Percentiles rank a stretch among this genome's conserved stretches.
These are phyloP conservation scores for Fringilla coelebs DNA, from an alignment of 2,797 vertebrate genomes.

Conservation along the genomic window DNA sequence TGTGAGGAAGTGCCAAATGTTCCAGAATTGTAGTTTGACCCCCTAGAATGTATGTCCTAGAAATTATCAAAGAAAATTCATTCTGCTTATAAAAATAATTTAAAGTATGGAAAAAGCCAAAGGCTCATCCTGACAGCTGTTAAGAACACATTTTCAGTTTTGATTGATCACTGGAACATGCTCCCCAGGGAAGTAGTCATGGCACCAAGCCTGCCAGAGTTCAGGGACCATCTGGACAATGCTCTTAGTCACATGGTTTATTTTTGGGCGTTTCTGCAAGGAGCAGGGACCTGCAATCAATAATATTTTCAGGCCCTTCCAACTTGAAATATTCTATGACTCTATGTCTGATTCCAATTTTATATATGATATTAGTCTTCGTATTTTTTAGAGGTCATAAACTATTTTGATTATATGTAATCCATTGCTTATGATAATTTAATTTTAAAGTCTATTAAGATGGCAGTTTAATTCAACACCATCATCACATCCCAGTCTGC, in stretches of 20 bases:
- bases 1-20: neutral
- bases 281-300: neutral
- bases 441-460: constrained; percentile 33
- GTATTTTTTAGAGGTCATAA: constrained; percentile 11
- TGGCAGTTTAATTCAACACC: constrained; percentile 1
- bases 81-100: neutral
- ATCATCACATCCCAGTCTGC: neutral
- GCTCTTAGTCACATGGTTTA: neutral
- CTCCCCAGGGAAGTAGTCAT: neutral
- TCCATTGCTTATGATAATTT: neutral
- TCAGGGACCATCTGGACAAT: neutral
- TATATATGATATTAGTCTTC: neutral
- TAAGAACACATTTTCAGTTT: neutral
- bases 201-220: neutral
- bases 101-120: neutral
- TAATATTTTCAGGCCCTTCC: neutral
- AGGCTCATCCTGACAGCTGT: neutral
- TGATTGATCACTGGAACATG: neutral
- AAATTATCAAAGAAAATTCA: neutral
- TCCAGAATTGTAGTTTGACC: neutral
- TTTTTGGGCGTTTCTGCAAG: neutral
- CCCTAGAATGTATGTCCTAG: neutral
- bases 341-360: neutral
- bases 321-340: neutral
- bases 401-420: neutral